Base-by-base conservation (phyloP, 2,888 invertebrate species). In the Protophormia terraenovae region DNA sequence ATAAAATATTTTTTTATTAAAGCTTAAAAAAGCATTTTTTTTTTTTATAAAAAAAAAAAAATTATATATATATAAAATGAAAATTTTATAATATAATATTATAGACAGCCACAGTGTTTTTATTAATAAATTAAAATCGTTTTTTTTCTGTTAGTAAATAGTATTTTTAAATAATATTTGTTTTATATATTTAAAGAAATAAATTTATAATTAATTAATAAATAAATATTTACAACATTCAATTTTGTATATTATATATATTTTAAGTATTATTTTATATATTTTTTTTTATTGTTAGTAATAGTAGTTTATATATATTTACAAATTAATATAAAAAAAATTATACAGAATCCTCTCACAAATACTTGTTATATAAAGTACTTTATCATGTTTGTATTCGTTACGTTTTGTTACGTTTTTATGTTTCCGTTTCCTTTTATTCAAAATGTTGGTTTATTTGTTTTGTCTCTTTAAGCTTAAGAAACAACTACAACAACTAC, bases 261-360 rank as follows among this genome's bases (percentile, higher is more conserved):
- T 16, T 45, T 27, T 32, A 2, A 29, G 3, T 47, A 10, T 16
- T 19, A 53, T 16, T 38, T 19, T 55, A 16, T 32, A 53, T 72
- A 58, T 16, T 50, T 6, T 35, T 19, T 16, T 19, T 12, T 12
- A 10, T 3, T 7, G 7, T 29, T 32, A 60, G 10, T 32, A 32
- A 29, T 32, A 16, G 7, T 32, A 1, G 50, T 22, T 55, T 27
- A 55, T 53, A 35, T 47, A 35, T 45, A 55, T 75, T 82, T 71
- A 71, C 45, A 76, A 72, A 77, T 47, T 6, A 80, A 78, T 12
- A n/a, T n/a, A n/a, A n/a, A n/a, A 67, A 47, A 75, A 80, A 82
- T 67, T 84, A 87, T 88, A 90, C 87, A 89, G 89, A 90, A 90
- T 89, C 89, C 90, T 90, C 89, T 90, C 90, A 90, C 90, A 90